Evolutionary conservation across 1,140 invertebrate species (phyloP).

Genomic region (Oedothorax gibbosus): DNA sequence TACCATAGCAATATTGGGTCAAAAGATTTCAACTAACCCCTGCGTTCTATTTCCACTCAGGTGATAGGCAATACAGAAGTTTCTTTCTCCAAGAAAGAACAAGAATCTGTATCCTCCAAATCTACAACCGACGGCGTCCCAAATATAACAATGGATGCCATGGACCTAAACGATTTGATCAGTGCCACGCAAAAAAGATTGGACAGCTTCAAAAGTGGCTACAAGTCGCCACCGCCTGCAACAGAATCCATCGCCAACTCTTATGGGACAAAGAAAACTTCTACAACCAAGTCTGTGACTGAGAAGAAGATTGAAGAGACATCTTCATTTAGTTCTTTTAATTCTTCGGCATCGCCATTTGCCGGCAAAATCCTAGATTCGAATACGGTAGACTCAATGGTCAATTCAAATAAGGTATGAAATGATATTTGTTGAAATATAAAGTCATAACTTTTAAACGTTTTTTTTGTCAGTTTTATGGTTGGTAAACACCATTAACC

Average conservation of each 20-base stretch:
- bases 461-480: too few relatives aligned
- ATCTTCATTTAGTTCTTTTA: background rate
- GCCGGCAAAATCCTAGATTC: background rate
- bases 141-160: slow-evolving; percentile 26
- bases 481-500: too few relatives aligned
- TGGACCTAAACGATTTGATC: slow-evolving; percentile 44
- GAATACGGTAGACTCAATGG: background rate
- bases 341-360: background rate
- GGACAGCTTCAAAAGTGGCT: slow-evolving; percentile 31
- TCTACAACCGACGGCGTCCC: background rate
- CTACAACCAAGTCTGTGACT: background rate
- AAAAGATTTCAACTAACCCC: too few relatives aligned
- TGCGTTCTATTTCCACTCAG: background rate
- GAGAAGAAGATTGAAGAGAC: slow-evolving; percentile 17
- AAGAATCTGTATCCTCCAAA: slow-evolving; percentile 26
- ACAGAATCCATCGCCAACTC: background rate
- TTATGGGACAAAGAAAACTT: slow-evolving; percentile 5
- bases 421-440: background rate
- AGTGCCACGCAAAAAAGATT: slow-evolving; percentile 43
- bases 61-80: slow-evolving; percentile 31
- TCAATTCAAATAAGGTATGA: slow-evolving; percentile 11
- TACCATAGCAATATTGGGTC: too few relatives aligned
- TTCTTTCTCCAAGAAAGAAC: slow-evolving; percentile 39
- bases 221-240: background rate
- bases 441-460: too few relatives aligned